Evolutionary conservation across 2,113 vertebrate species (phyloP).

Genomic region (Synchiropus splendidus): DNA sequence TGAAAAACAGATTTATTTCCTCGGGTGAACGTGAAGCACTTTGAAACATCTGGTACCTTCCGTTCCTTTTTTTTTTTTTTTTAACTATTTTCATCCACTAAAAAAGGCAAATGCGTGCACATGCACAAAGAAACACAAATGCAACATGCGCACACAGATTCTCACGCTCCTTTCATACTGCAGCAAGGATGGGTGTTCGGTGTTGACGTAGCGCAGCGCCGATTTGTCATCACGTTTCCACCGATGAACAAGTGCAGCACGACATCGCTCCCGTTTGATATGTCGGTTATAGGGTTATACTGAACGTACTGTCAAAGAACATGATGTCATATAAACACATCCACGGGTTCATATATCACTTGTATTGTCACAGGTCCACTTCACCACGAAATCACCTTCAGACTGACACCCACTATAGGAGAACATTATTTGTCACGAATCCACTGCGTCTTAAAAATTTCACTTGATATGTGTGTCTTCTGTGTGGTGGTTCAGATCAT

Average conservation of each 20-base stretch:
- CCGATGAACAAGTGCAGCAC: slow-evolving; percentile 54
- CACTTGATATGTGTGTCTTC: slow-evolving; percentile 45
- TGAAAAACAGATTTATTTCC: too few relatives aligned
- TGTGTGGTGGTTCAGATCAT: slow-evolving; percentile 77
- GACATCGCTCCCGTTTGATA: slow-evolving; percentile 60
- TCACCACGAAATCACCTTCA: slow-evolving; percentile 56
- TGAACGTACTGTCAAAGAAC: slow-evolving; percentile 59
- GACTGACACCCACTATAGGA: slow-evolving; percentile 55
- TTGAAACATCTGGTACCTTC: too few relatives aligned
- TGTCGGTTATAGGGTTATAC: slow-evolving; percentile 62
- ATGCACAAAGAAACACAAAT: slow-evolving; percentile 64
- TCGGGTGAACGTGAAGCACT: too few relatives aligned
- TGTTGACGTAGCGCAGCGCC: slow-evolving; percentile 42
- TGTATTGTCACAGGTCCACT: slow-evolving; percentile 63
- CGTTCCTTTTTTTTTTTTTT: too few relatives aligned
- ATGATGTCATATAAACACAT: slow-evolving; percentile 61
- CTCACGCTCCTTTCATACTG: slow-evolving; percentile 47
- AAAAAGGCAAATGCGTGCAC: slow-evolving; percentile 66
- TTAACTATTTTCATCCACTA: slow-evolving; percentile 20
- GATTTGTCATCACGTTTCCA: slow-evolving; percentile 56
- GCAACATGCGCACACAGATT: slow-evolving; percentile 43
- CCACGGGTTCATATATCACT: slow-evolving; percentile 61
- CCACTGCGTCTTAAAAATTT: slow-evolving; percentile 51
- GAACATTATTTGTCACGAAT: slow-evolving; percentile 57
- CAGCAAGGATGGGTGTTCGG: slow-evolving; percentile 51